Conservation (phyloP, 1,140 invertebrate species). For the Drosophila hydei region DNA sequence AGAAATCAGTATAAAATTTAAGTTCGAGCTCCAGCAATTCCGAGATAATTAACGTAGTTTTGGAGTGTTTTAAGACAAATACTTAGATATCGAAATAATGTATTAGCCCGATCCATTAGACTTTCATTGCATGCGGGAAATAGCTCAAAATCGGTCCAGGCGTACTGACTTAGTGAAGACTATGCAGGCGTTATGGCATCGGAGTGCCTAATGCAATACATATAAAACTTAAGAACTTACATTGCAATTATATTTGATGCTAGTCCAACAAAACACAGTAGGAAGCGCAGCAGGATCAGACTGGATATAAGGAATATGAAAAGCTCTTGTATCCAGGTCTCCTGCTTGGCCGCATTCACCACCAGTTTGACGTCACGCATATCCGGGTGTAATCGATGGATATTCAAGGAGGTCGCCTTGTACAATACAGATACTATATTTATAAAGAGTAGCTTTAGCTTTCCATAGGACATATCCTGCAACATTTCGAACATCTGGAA, state of each 20-base stretch:
- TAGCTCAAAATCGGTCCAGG: too few relatives aligned
- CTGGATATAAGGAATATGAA: constrained; percentile 50
- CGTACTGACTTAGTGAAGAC: too few relatives aligned
- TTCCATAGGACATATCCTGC: constrained; percentile 38
- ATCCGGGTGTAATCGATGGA: constrained; percentile 53
- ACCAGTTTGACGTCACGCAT: constrained; percentile 45
- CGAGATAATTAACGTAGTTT: too few relatives aligned
- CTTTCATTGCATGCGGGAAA: too few relatives aligned
- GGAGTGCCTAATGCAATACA: too few relatives aligned
- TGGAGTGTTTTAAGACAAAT: too few relatives aligned
- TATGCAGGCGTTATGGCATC: too few relatives aligned
- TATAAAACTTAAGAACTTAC: constrained; percentile 54
- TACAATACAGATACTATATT: constrained; percentile 65
- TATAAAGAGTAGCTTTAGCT: constrained; percentile 60
- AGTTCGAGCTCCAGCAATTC: too few relatives aligned
- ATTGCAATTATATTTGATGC: constrained; percentile 69
- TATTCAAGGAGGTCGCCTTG: constrained; percentile 61
- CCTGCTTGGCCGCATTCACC: constrained; percentile 37
- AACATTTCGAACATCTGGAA: not conserved
- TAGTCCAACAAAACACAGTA: constrained; percentile 59
- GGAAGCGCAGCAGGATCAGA: constrained; percentile 56
- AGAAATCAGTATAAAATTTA: not conserved
- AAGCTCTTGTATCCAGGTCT: constrained; percentile 53
- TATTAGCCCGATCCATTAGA: not conserved
- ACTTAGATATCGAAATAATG: not conserved